A percentile compares a stretch with the other conserved stretches of the same genome.
Evolutionary conservation across 92 coral and sea anemone species (phyloP).

Genomic region (Porites rus): DNA sequence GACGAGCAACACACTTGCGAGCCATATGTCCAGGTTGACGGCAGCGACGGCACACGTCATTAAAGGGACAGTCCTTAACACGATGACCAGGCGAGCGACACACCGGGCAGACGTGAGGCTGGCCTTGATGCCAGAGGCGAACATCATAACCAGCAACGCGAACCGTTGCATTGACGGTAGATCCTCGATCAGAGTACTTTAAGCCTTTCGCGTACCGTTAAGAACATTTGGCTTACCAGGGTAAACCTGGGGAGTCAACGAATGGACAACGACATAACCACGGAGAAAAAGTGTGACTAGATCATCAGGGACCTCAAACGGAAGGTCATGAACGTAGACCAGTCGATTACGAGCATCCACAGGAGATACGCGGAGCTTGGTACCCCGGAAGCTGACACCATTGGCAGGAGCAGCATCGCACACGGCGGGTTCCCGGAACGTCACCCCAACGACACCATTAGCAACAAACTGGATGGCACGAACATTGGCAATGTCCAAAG

Average conservation of each 20-base stretch:
- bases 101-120: not conserved
- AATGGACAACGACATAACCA: not conserved
- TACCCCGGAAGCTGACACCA: not conserved
- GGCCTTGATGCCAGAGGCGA: not conserved
- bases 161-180: not conserved
- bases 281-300: not conserved
- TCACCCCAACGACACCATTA: not conserved
- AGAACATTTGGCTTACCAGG: not conserved
- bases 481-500: not conserved
- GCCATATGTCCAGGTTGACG: slow-evolving; percentile 10
- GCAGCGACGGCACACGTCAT: slow-evolving; percentile 20
- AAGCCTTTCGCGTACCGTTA: not conserved
- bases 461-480: not conserved
- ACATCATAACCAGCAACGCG: not conserved
- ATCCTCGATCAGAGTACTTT: not conserved
- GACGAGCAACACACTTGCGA: not conserved
- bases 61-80: not conserved
- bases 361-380: not conserved
- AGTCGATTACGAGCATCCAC: not conserved
- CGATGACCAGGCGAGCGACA: not conserved
- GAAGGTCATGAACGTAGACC: not conserved
- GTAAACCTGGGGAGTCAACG: not conserved
- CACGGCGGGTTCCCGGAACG: not conserved
- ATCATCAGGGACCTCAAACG: not conserved
- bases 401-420: not conserved